Evolutionary conservation across 2,113 vertebrate genomes (phyloP), one percentile per base, ranked within the genome.

Genomic region (Trochalopteron elliotii): DNA sequence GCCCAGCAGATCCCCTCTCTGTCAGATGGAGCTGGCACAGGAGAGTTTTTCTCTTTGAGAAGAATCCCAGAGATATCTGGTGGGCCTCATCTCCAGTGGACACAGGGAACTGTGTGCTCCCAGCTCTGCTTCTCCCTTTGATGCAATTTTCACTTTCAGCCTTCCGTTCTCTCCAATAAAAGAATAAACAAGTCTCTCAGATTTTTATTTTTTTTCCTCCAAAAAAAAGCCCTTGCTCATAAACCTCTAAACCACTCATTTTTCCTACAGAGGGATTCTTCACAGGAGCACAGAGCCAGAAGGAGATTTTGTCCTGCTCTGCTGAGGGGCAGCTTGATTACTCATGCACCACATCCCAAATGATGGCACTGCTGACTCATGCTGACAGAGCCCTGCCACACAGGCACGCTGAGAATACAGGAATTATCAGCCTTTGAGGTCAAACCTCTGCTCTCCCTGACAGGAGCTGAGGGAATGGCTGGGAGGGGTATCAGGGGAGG

Each of bases 381-480:
- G 15, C 61, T 87, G 87, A 37, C 65, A 19, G 2, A 59, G 90
- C 64, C 44, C 45, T 20, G 16, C 59, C 71, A 37, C n/a, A 11
- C 4, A 11, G 5, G 14, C 20, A 8, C 0, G n/a, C n/a, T 13
- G 56, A 37, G 15, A 44, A 39, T 0, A 15, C 0, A 16, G 35
- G 8, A 55, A 68, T 30, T 15, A 19, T 5, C 23, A 21, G 3
- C 2, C 63, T 57, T 24, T 3, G 56, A 33, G 53, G 47, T 45
- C 22, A 50, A 27, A 89, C 3, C 42, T 37, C 35, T 31, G 31
- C 56, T 18, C 49, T 31, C 65, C 8, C 18, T 12, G 27, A 12
- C 35, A 33, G 42, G 2, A 15, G 3, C 37, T 4, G 11, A 37
- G 59, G 59, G 69, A 37, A 52, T 3, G 33, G 37, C 69, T 30